These are phyloP conservation scores for Coronaproctus castanopsis DNA, from an alignment of 2,888 invertebrate species.

Conservation along the genomic window DNA sequence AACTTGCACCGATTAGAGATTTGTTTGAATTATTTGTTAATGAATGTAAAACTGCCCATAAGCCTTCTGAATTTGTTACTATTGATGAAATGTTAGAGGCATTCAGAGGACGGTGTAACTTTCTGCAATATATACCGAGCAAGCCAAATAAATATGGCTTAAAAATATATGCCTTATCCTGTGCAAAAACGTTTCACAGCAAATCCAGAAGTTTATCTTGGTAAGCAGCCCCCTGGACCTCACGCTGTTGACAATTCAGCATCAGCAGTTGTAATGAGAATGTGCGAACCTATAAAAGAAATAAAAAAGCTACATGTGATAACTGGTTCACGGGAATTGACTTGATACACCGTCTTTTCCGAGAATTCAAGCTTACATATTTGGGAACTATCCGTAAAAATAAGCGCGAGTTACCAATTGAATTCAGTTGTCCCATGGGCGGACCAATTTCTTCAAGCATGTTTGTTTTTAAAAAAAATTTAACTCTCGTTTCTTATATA, in stretches of 20 bases:
- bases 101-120: background rate
- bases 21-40: background rate
- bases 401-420: background rate
- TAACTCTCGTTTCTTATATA: background rate
- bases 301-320: background rate
- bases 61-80: background rate
- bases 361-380: background rate
- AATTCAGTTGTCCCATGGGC: background rate
- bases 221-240: background rate
- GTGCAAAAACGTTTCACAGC: background rate
- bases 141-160: background rate
- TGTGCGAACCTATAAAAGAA: background rate
- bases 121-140: background rate
- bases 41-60: background rate
- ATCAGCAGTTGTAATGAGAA: background rate
- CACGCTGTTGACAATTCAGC: background rate
- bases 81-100: background rate
- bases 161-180: background rate
- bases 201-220: background rate
- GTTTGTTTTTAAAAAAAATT: background rate
- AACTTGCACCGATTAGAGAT: background rate
- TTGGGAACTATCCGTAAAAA: background rate
- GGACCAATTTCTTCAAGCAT: background rate
- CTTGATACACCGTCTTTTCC: background rate
- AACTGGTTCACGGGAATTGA: background rate